phyloP scores from a whole-genome alignment of 2,113 vertebrate genomes.

The Orthonyx spaldingii region DNA sequence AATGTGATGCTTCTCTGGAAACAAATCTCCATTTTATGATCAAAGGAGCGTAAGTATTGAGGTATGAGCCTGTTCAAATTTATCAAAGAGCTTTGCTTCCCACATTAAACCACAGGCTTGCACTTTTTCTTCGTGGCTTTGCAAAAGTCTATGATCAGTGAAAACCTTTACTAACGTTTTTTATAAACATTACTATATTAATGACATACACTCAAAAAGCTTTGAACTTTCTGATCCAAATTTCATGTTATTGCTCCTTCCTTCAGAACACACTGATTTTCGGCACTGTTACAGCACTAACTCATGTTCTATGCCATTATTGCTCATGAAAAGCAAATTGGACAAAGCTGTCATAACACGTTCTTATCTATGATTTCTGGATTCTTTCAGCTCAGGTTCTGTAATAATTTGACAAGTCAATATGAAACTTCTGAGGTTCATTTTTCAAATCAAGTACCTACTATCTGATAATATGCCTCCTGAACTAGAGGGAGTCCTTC shows the following conservation, averaged over 20 bases:
- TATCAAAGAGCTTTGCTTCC: background rate
- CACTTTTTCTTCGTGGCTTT: background rate
- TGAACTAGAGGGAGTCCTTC: background rate
- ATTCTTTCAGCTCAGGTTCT: background rate
- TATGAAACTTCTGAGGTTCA: background rate
- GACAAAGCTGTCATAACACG: background rate
- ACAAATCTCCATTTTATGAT: background rate
- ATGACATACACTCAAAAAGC: background rate
- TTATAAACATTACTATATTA: background rate
- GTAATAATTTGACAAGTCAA: background rate
- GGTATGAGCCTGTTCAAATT: background rate
- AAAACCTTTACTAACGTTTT: background rate
- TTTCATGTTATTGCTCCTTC: background rate
- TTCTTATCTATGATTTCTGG: background rate
- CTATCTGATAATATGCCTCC: background rate
- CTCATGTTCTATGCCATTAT: fast-evolving
- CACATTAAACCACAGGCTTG: background rate
- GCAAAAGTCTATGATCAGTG: background rate
- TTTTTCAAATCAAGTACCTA: background rate
- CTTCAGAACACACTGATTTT: background rate
- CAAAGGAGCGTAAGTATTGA: background rate
- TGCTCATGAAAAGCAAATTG: background rate
- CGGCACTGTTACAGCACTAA: background rate
- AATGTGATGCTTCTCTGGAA: background rate
- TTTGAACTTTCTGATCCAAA: background rate